Conservation (phyloP, 2,113 vertebrate genomes). For the Menidia beryllina region DNA sequence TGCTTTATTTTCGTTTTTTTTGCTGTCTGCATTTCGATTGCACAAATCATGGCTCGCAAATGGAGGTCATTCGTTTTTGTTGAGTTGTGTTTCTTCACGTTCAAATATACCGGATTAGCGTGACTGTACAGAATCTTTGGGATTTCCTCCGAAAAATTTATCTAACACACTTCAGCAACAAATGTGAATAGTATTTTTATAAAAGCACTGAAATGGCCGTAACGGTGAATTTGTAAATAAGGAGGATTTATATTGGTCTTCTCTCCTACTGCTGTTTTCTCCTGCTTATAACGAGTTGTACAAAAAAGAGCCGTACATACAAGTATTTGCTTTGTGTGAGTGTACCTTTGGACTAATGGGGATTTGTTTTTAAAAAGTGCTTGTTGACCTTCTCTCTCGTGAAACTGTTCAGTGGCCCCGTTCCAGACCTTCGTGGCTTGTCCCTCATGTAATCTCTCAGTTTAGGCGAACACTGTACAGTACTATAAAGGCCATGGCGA, state of each 20-base stretch:
- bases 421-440: slow-evolving; percentile 42
- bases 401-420: slow-evolving; percentile 52
- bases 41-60: slow-evolving; percentile 58
- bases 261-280: slow-evolving; percentile 77
- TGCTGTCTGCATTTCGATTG: slow-evolving; percentile 45
- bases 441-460: slow-evolving; percentile 49
- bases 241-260: slow-evolving; percentile 72
- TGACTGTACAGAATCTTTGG: slow-evolving; percentile 75
- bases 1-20: slow-evolving; percentile 10
- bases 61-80: slow-evolving; percentile 21
- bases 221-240: slow-evolving; percentile 92
- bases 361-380: slow-evolving; percentile 58
- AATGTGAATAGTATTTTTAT: slow-evolving; percentile 99
- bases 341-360: slow-evolving; percentile 64
- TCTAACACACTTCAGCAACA: slow-evolving; percentile 89
- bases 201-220: slow-evolving; percentile 89
- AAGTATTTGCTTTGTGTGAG: slow-evolving; percentile 72
- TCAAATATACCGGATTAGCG: slow-evolving; percentile 53
- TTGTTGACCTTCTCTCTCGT: slow-evolving; percentile 58
- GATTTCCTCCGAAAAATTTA: slow-evolving; percentile 71
- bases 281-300: slow-evolving; percentile 84
- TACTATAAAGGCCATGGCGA: not conserved
- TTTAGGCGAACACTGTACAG: slow-evolving; percentile 38
- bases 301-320: slow-evolving; percentile 66
- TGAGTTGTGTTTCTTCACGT: slow-evolving; percentile 14